Evolutionary conservation across 2,797 vertebrate genomes (phyloP).

Genomic region (Odontamblyopus lacepedii): DNA sequence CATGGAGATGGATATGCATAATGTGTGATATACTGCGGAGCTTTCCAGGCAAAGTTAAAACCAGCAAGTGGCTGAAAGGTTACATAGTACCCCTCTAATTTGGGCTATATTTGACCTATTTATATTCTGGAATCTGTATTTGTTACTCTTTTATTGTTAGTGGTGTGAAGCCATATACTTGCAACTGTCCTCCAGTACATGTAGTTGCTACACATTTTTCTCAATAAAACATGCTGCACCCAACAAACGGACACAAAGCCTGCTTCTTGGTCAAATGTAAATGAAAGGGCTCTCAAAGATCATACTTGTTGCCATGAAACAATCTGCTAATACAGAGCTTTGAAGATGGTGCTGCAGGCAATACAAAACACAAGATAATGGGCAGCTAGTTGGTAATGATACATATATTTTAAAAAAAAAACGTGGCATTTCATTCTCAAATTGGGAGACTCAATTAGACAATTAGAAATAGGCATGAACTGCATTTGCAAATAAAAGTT

Average conservation of each 20-base stretch:
- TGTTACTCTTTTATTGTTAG: background rate
- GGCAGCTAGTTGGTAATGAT: background rate
- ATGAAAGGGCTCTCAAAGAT: conserved; percentile 28
- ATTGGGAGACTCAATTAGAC: background rate
- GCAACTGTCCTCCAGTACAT: too few species aligned
- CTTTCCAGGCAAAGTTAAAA: too few species aligned
- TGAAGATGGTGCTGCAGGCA: background rate
- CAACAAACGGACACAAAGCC: conserved; percentile 19
- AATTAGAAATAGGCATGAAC: too few species aligned
- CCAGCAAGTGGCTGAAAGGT: background rate
- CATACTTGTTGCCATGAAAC: conserved; percentile 32
- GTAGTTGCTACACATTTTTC: too few species aligned
- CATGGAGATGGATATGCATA: too few species aligned
- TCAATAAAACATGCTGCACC: background rate
- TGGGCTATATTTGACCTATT: background rate
- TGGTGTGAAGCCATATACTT: too few species aligned
- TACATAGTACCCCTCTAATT: background rate
- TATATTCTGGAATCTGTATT: too few species aligned
- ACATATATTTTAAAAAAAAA: too few species aligned
- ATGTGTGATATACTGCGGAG: too few species aligned
- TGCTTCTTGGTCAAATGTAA: conserved; percentile 29
- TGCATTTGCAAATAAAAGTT: too few species aligned
- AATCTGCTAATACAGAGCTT: background rate
- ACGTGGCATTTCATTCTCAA: background rate
- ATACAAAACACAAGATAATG: background rate